Conservation (phyloP, 2,888 invertebrate species). For the Villa cingulata region DNA sequence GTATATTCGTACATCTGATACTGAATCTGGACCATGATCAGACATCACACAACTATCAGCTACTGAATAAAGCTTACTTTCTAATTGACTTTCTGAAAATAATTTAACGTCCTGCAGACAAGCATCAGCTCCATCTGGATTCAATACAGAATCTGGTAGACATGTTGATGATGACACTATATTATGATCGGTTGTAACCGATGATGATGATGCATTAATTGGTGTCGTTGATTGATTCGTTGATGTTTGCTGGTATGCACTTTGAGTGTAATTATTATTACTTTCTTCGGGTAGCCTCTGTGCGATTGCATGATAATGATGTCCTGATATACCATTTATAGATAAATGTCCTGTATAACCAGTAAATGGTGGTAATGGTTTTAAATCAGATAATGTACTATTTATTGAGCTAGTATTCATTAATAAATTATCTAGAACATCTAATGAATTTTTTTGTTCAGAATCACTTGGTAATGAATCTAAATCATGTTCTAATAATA, state of each 20-base stretch:
- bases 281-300: conserved; percentile 60
- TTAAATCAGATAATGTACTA: conserved; percentile 60
- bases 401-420: conserved; percentile 42
- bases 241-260: conserved; percentile 44
- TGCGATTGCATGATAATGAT: conserved; percentile 76
- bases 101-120: conserved; percentile 47
- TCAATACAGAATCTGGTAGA: conserved; percentile 46
- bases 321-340: conserved; percentile 77
- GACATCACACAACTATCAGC: conserved; percentile 38
- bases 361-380: conserved; percentile 74
- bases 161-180: conserved; percentile 63
- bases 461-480: conserved; percentile 38
- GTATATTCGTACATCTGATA: conserved; percentile 39
- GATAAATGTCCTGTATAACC: conserved; percentile 74
- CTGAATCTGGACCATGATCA: conserved; percentile 45
- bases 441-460: conserved; percentile 40
- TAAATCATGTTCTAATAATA: conserved; percentile 44
- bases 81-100: conserved; percentile 41
- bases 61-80: conserved; percentile 40
- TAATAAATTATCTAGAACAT: conserved; percentile 56
- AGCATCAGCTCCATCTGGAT: conserved; percentile 34
- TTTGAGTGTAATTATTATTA: conserved; percentile 56
- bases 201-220: conserved; percentile 1
- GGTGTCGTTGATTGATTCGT: conserved; percentile 16
- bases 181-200: conserved; percentile 46